These are phyloP conservation scores for Emberiza fucata DNA, from an alignment of 2,113 vertebrate genomes.

Conservation along the genomic window DNA sequence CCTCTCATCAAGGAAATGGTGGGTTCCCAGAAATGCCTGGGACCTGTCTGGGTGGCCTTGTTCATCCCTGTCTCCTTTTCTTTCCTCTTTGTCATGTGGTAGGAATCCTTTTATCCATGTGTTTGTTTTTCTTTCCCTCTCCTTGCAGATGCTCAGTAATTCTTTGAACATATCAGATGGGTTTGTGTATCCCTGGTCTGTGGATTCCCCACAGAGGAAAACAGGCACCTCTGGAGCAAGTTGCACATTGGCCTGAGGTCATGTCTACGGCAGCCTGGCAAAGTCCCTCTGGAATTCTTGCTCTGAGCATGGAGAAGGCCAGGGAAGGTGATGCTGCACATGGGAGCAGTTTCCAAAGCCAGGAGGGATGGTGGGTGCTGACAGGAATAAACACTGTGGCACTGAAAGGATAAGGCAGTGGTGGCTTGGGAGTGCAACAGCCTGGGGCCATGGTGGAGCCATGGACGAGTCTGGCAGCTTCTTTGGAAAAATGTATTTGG, in stretches of 20 bases:
- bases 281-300: neutral
- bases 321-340: neutral
- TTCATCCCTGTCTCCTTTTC: conserved; percentile 51
- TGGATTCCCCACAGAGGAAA: neutral
- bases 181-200: conserved; percentile 20
- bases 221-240: conserved; percentile 31
- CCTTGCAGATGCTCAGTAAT: conserved; percentile 55
- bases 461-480: neutral
- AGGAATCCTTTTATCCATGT: conserved; percentile 51
- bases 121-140: conserved; percentile 64
- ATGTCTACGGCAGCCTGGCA: conserved; percentile 49
- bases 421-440: neutral
- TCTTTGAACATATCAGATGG: conserved; percentile 33
- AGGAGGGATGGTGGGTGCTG: neutral
- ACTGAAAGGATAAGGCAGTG: neutral
- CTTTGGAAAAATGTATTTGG: neutral
- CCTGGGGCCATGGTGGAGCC: neutral
- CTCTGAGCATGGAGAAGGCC: neutral
- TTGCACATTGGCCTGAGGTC: conserved; percentile 30
- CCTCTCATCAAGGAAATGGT: neutral
- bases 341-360: neutral
- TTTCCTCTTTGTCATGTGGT: conserved; percentile 52
- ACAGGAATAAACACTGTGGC: neutral
- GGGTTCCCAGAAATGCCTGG: neutral
- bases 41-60: conserved; percentile 55